Percentiles rank a stretch among this genome's conserved stretches.
phyloP scores from a whole-genome alignment of 1,140 invertebrate genomes.

The Metopolophium dirhodum region DNA sequence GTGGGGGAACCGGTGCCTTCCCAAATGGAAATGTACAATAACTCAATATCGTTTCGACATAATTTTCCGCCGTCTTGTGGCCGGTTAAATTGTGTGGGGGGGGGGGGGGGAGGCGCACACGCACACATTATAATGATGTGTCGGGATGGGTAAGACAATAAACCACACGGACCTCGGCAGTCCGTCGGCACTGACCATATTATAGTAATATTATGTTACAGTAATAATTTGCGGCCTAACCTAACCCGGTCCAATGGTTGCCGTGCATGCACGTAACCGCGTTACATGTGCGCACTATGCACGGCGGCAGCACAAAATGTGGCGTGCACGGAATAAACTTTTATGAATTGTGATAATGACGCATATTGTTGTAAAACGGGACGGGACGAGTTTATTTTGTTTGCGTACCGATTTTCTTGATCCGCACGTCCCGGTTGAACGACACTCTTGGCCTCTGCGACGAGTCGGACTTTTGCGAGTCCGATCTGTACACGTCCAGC shows the following conservation, averaged over 20 bases:
- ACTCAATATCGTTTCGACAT: not conserved
- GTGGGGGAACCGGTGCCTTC: not conserved
- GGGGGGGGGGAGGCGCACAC: not conserved
- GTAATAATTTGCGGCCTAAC: not conserved
- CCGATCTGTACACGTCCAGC: conserved; percentile 68
- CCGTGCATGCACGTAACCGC: not conserved
- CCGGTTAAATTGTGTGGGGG: not conserved
- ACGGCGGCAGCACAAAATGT: not conserved
- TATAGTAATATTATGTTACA: not conserved
- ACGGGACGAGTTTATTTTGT: not conserved
- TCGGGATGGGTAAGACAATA: not conserved
- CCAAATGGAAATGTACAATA: not conserved
- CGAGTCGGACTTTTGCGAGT: conserved; percentile 67
- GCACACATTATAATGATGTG: not conserved
- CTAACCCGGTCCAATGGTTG: not conserved
- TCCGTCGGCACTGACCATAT: not conserved
- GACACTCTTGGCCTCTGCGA: conserved; percentile 74
- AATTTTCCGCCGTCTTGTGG: not conserved
- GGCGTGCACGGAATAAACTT: not conserved
- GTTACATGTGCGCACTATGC: not conserved
- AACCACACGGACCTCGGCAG: not conserved
- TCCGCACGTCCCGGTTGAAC: conserved; percentile 87
- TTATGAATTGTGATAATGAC: not conserved
- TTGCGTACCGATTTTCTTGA: conserved; percentile 84
- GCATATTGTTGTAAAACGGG: not conserved